Evolutionary conservation across 2,888 invertebrate species (phyloP).

Genomic region (Cerastis leucographa): DNA sequence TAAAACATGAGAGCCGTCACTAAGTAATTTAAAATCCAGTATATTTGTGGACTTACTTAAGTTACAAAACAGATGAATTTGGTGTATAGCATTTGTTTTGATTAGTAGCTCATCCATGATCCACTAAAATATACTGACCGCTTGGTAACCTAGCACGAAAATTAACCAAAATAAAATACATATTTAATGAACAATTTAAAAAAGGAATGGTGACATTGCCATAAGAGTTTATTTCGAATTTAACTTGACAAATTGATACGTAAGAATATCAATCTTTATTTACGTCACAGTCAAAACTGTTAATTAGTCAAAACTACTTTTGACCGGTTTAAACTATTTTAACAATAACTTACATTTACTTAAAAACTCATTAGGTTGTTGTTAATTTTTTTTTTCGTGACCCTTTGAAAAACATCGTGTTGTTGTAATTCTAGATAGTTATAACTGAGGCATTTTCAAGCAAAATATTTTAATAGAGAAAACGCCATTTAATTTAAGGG

Average conservation of each 20-base stretch:
- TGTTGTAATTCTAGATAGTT: no score
- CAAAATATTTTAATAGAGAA: no score
- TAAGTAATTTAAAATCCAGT: slow-evolving; percentile 22
- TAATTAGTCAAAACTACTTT: no score
- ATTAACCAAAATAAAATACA: background rate
- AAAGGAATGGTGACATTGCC: background rate
- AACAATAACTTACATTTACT: no score
- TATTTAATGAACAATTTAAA: background rate
- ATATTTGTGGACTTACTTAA: background rate
- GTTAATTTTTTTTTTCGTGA: no score
- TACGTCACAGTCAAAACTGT: no score
- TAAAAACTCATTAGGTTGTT: no score
- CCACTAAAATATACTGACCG: background rate
- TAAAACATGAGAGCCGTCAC: background rate
- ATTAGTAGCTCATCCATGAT: background rate
- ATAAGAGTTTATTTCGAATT: background rate
- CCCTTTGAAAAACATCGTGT: no score
- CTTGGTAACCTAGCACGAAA: slow-evolving; percentile 6
- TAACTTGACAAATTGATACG: background rate
- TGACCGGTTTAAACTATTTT: no score
- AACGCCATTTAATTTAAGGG: no score
- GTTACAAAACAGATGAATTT: background rate
- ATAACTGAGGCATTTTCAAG: no score
- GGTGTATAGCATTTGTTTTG: background rate
- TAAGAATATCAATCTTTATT: no score